These are phyloP conservation scores for Pyrgus malvae DNA, from an alignment of 2,888 invertebrate genomes.

Conservation along the genomic window DNA sequence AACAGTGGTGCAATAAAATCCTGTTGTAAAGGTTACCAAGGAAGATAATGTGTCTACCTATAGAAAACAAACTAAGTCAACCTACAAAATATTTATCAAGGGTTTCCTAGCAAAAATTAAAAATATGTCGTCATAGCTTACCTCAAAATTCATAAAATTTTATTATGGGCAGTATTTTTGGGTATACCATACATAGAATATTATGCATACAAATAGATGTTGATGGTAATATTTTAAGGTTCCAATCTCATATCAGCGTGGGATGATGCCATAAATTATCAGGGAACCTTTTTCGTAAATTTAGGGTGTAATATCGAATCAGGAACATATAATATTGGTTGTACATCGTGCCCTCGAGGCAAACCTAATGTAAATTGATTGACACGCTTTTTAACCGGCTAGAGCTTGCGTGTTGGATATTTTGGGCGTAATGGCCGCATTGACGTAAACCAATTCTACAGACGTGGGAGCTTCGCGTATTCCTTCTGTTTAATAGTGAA, in stretches of 20 bases:
- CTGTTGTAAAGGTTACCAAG: conserved; percentile 22
- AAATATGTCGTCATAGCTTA: too few relatives aligned
- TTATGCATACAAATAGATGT: not conserved
- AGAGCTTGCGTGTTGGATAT: conserved; percentile 62
- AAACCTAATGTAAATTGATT: conserved; percentile 66
- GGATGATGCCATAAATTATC: conserved; percentile 11
- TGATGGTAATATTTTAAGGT: not conserved
- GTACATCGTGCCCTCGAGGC: conserved; percentile 49
- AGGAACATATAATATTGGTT: conserved; percentile 23
- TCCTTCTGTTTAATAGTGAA: conserved; percentile 53
- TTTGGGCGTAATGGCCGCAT: conserved; percentile 66
- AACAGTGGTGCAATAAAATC: conserved; percentile 24
- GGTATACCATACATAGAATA: not conserved
- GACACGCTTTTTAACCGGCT: conserved; percentile 66
- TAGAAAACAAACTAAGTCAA: too few relatives aligned
- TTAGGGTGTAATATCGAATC: conserved; percentile 11
- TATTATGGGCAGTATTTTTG: too few relatives aligned
- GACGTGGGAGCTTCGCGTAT: conserved; percentile 62
- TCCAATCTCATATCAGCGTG: conserved; percentile 7
- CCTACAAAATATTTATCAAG: too few relatives aligned
- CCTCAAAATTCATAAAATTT: too few relatives aligned
- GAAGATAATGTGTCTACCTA: conserved; percentile 8
- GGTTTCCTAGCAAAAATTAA: too few relatives aligned
- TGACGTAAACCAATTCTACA: conserved; percentile 71
- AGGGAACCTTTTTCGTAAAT: conserved; percentile 9